Evolutionary conservation across 1,140 invertebrate genomes (phyloP).

Genomic region (Psilanteris sp.): DNA sequence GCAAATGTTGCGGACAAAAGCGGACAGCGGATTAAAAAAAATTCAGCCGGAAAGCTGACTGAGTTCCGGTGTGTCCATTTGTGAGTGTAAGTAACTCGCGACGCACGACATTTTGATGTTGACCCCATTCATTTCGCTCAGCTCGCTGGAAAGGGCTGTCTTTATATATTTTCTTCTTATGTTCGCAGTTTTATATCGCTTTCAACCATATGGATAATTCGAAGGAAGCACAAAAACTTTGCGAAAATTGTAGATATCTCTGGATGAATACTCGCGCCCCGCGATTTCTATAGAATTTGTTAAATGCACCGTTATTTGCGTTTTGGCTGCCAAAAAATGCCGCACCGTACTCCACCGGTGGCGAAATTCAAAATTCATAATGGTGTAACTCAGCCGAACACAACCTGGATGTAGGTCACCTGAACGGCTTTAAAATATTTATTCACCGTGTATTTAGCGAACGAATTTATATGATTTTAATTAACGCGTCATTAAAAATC

Average conservation of each 20-base stretch:
- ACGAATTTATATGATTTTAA: too few species aligned
- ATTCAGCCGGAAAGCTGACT: slow-evolving; percentile 63
- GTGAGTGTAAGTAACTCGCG: slow-evolving; percentile 45
- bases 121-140: slow-evolving; percentile 60
- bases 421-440: slow-evolving; percentile 10
- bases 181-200: slow-evolving; percentile 47
- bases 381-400: slow-evolving; percentile 1
- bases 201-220: slow-evolving; percentile 54
- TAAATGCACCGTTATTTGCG: slow-evolving; percentile 42
- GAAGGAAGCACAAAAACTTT: slow-evolving; percentile 35
- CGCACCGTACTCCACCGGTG: background rate
- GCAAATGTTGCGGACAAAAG: slow-evolving; percentile 63
- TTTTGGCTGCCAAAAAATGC: slow-evolving; percentile 21
- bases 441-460: too few species aligned
- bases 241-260: slow-evolving; percentile 43
- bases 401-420: slow-evolving; percentile 11
- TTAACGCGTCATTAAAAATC: too few species aligned
- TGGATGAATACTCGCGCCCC: slow-evolving; percentile 23
- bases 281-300: slow-evolving; percentile 42
- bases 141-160: slow-evolving; percentile 45
- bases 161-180: slow-evolving; percentile 61
- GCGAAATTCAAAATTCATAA: slow-evolving; percentile 31
- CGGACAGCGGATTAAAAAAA: slow-evolving; percentile 63
- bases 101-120: slow-evolving; percentile 62
- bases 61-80: slow-evolving; percentile 64